Evolutionary conservation across 2,113 vertebrate species (phyloP), one percentile per base, ranked within the genome.

Genomic region (Proterorhinus semilunaris): DNA sequence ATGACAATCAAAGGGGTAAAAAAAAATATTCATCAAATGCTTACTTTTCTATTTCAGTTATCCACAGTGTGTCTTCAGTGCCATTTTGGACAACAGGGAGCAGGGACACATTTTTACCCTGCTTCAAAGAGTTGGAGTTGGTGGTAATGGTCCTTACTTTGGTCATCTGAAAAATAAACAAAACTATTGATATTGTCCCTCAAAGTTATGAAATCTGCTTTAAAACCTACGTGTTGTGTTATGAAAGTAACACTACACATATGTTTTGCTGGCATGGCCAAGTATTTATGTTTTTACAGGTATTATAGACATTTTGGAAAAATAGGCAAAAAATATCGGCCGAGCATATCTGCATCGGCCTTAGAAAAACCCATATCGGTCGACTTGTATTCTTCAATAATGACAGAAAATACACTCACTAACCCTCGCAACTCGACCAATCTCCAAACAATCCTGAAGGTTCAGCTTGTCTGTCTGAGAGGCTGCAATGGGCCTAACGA

Each of bases 71-170:
- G 85, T 95, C 95, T 64, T 95, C 94, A 74, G 83, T 91, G 75
- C 93, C 94, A 17, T 93, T 91, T 77, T 94, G 88, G 44, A 93
- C 76, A 62, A 96, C 94, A 0, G 95, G 95, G 62, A 93, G 90
- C 80, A 77, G 76, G 44, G 89, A 74, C 21, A 88, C 86, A 6
- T 79, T 72, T 78, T 91, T 91, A 7, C 94, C 94, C 81, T 95
- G 94, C 83, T 90, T 94, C 82, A 95, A 88, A 7, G 94, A 95
- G 87, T 95, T 95, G 9, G 91, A 36, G 10, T 92, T 93, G 76
- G 95, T 95, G 69, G 94, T 96, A 84, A 95, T 95, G 13, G 95
- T 96, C 78, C 94, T 93, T 62, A 96, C 92, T 74, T 96, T 96
- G 8, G 86, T 91, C 74, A 94, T 88, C 95, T 96, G 88, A n/a